phyloP scores from a whole-genome alignment of 2,888 invertebrate genomes.

The Acronicta leporina region DNA sequence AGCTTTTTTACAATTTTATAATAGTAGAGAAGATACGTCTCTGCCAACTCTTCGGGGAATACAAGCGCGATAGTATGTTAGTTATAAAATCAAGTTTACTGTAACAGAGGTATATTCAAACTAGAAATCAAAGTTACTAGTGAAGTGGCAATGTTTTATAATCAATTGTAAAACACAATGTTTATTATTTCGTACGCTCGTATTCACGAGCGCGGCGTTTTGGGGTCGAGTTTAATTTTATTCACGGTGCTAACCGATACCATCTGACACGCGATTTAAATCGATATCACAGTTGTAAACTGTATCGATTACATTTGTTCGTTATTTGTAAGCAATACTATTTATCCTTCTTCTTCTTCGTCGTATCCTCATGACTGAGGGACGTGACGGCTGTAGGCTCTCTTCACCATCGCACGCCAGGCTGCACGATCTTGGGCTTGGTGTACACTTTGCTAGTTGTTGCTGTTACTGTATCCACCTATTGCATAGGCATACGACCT shows the following conservation, averaged over 20 bases:
- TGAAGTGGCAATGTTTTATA: constrained; percentile 55
- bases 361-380: too few species aligned
- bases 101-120: constrained; percentile 9
- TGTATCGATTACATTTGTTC: constrained; percentile 15
- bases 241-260: constrained; percentile 36
- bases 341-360: too few species aligned
- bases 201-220: constrained; percentile 50
- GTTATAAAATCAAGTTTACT: constrained; percentile 2
- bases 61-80: too few species aligned
- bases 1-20: too few species aligned
- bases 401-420: too few species aligned
- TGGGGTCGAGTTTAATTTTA: constrained; percentile 59
- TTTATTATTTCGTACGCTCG: constrained; percentile 49
- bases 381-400: too few species aligned
- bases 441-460: too few species aligned
- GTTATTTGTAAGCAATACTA: constrained; percentile 3
- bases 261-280: constrained; percentile 43
- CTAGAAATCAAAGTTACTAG: constrained; percentile 41
- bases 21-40: too few species aligned
- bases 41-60: too few species aligned
- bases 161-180: constrained; percentile 53
- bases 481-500: too few species aligned
- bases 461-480: too few species aligned
- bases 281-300: constrained; percentile 20
- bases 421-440: too few species aligned